A percentile compares a stretch with the other conserved stretches of the same genome.
phyloP scores from a whole-genome alignment of 2,797 vertebrate genomes.

The Percopsis omiscomaycus region DNA sequence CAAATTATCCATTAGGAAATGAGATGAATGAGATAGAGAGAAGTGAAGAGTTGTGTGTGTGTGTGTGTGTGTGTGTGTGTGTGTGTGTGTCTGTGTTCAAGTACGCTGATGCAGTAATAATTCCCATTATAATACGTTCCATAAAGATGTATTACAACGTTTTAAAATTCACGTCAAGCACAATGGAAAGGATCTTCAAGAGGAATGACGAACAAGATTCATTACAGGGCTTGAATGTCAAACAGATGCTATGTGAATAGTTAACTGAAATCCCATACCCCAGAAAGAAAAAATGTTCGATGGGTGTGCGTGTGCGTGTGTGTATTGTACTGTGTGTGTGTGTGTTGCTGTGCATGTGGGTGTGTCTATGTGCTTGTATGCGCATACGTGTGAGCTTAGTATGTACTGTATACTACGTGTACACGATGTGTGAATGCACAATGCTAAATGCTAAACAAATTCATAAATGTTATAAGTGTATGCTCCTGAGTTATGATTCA shows the following conservation, averaged over 20 bases:
- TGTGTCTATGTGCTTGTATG: not conserved
- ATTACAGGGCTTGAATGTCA: conserved; percentile 58
- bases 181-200: conserved; percentile 16
- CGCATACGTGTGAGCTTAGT: not conserved
- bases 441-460: not conserved
- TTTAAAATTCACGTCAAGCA: conserved; percentile 43
- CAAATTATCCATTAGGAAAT: conserved; percentile 68
- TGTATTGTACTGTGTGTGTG: not conserved
- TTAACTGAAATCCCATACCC: conserved; percentile 44
- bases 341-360: conserved; percentile 2
- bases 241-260: conserved; percentile 37
- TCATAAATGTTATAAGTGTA: not conserved
- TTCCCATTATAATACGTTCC: conserved; percentile 40
- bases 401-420: not conserved
- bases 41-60: conserved; percentile 7
- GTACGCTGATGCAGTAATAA: conserved; percentile 26
- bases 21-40: conserved; percentile 46
- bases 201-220: conserved; percentile 25
- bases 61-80: conserved; percentile 21
- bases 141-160: conserved; percentile 35
- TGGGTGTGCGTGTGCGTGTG: not conserved
- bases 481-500: conserved; percentile 12
- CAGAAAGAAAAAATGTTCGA: conserved; percentile 15
- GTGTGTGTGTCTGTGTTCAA: conserved; percentile 17
- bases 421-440: not conserved